Evolutionary conservation across 2,888 invertebrate species (phyloP), one percentile per base, ranked within the genome.

Genomic region (Sepiola atlantica): DNA sequence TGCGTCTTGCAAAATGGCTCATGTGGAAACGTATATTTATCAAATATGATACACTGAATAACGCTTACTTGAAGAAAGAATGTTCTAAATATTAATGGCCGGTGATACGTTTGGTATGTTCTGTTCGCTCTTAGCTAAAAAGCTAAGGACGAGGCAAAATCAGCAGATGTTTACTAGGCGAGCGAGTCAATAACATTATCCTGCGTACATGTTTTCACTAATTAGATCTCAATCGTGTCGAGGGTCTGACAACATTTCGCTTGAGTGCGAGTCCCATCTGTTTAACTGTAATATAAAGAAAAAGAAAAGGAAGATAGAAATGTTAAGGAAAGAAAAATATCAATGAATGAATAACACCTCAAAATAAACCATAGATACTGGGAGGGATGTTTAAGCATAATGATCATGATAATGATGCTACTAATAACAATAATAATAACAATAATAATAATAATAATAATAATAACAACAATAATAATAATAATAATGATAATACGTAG

Each of bases 181-280:
- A 77, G 3, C 77, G 14, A n/a, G 77, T 77, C 77, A 77, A 77
- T 77, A 77, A 77, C 77, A 77, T 77, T n/a, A 77, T 77, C 77
- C n/a, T 77, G 77, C 32, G 77, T 32, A 32, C 77, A 77, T 32
- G 77, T 77, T 77, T 77, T 77, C 77, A 77, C 77, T 77, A 77
- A 77, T 77, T 77, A 77, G 77, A 77, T 77, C 77, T 77, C 77
- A 77, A 77, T 77, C 77, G 77, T 77, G n/a, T 77, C 77, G n/a
- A n/a, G 77, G n/a, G 77, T n/a, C 77, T 77, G 77, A 77, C 77
- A 77, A 77, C n/a, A 77, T 77, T 77, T 77, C 77, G 77, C 77
- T n/a, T 77, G n/a, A 77, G 32, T 77, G 77, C 77, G 77, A 77
- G 77, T 77, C 77, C 77, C 77, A 77, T 77, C 77, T 77, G 77